A percentile compares a stretch with the other conserved stretches of the same genome.
phyloP scores from a whole-genome alignment of 2,888 invertebrate species.

The Scotopteryx bipunctaria region DNA sequence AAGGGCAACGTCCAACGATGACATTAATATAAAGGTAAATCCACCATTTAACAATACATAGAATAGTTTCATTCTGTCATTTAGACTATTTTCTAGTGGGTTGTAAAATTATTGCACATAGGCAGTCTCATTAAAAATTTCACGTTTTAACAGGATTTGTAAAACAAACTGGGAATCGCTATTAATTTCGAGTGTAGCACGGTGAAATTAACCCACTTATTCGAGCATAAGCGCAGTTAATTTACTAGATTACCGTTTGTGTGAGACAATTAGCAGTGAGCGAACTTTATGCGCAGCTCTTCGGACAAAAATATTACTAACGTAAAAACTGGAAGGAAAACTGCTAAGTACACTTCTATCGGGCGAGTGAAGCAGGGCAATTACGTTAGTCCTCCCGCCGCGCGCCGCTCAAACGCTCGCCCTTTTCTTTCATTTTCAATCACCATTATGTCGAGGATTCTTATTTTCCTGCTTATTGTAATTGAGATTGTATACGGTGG shows the following conservation, averaged over 20 bases:
- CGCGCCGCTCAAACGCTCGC: constrained; percentile 42
- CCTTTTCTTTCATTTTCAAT: constrained; percentile 48
- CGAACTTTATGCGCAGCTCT: constrained; percentile 51
- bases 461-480: constrained; percentile 43
- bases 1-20: constrained; percentile 30
- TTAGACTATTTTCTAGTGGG: not conserved
- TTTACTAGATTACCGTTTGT: constrained; percentile 55
- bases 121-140: constrained; percentile 20
- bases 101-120: constrained; percentile 6
- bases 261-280: constrained; percentile 51
- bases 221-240: constrained; percentile 51
- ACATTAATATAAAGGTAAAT: constrained; percentile 1
- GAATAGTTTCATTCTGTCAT: not conserved
- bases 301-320: constrained; percentile 46
- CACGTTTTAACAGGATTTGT: constrained; percentile 24
- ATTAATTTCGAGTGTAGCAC: constrained; percentile 44
- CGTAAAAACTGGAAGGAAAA: constrained; percentile 41
- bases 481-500: constrained; percentile 33
- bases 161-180: constrained; percentile 37
- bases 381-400: constrained; percentile 44
- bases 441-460: constrained; percentile 43
- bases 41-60: not conserved
- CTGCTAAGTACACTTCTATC: constrained; percentile 45
- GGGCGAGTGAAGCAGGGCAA: constrained; percentile 47
- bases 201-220: constrained; percentile 46